Evolutionary conservation across 2,113 vertebrate species (phyloP).

Genomic region (Turnix velox): DNA sequence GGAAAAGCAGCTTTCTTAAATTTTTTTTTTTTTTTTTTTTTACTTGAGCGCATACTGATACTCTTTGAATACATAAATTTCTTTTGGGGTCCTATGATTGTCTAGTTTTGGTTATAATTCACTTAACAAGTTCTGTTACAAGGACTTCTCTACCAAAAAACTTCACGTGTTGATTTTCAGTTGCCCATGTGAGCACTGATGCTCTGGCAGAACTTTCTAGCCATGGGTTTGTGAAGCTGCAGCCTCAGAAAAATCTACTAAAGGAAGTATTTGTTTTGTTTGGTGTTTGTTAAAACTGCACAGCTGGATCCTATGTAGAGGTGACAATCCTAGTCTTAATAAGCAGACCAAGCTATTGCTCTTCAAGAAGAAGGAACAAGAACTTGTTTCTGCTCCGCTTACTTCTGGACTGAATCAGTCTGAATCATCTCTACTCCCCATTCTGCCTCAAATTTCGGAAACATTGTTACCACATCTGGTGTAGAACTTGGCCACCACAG

Average conservation of each 20-base stretch:
- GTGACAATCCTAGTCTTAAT: neutral
- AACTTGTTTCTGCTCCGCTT: rapidly evolving
- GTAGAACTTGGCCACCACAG: neutral
- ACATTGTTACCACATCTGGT: neutral
- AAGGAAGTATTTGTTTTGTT: neutral
- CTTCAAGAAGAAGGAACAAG: neutral
- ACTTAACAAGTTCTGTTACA: neutral
- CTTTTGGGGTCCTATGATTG: neutral
- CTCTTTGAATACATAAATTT: neutral
- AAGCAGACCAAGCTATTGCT: neutral
- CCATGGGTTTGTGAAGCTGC: neutral
- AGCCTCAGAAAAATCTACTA: neutral
- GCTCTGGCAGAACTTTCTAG: neutral
- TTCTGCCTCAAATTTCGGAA: neutral
- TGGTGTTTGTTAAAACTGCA: neutral
- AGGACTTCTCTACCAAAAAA: neutral
- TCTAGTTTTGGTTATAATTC: neutral
- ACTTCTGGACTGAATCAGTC: neutral
- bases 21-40: neutral
- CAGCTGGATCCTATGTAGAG: neutral
- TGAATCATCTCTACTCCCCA: neutral
- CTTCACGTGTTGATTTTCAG: neutral
- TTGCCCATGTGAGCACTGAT: neutral
- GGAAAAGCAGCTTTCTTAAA: neutral
- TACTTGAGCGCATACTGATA: neutral